Evolutionary conservation across 2,888 invertebrate species (phyloP).

Genomic region (Opisthograptis luteolata): DNA sequence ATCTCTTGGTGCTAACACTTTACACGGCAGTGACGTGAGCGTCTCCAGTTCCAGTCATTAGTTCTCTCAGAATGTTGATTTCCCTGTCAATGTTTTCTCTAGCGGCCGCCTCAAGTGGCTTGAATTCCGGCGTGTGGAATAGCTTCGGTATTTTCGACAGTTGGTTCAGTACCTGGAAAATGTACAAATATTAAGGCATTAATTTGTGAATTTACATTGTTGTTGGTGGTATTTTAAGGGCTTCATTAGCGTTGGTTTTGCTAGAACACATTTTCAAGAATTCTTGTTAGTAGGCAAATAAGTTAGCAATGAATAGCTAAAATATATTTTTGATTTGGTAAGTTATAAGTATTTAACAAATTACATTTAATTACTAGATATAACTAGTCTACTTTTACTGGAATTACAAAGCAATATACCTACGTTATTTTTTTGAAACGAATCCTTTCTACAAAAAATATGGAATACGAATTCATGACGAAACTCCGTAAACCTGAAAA

Average conservation of each 20-base stretch:
- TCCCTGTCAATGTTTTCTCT: slow-evolving; percentile 73
- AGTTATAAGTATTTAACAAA: too few relatives aligned
- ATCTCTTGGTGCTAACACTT: neutral
- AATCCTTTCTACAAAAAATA: too few relatives aligned
- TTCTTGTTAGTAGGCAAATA: too few relatives aligned
- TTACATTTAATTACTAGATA: too few relatives aligned
- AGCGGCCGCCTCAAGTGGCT: slow-evolving; percentile 64
- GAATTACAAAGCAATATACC: too few relatives aligned
- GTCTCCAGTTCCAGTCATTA: slow-evolving; percentile 27
- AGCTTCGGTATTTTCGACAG: slow-evolving; percentile 68
- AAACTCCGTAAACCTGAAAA: too few relatives aligned
- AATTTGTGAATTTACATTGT: neutral
- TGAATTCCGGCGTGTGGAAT: slow-evolving; percentile 71
- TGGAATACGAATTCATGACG: too few relatives aligned
- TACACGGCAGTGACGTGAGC: neutral
- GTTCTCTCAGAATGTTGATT: slow-evolving; percentile 63
- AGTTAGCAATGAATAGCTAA: too few relatives aligned
- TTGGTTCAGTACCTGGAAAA: slow-evolving; percentile 73
- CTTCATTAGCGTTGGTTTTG: neutral
- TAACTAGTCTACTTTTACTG: too few relatives aligned
- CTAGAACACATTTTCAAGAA: too few relatives aligned
- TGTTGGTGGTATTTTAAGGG: neutral
- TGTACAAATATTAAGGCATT: neutral
- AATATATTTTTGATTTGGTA: too few relatives aligned
- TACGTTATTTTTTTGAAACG: too few relatives aligned